These are phyloP conservation scores for Serilophus lunatus DNA, from an alignment of 2,113 vertebrate genomes.

Conservation along the genomic window DNA sequence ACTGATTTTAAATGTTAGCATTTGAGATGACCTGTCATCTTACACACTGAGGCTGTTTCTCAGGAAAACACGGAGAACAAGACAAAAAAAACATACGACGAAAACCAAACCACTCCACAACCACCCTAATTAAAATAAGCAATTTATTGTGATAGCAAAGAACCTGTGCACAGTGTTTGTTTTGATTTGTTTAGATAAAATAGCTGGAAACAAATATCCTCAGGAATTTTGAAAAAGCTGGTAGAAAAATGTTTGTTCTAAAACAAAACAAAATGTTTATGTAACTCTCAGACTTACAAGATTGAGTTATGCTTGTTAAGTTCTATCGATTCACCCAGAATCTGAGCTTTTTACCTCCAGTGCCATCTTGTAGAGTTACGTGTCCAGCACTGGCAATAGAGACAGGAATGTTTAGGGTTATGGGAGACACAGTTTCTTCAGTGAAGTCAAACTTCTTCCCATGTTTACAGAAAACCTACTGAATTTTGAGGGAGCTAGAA, in stretches of 20 bases:
- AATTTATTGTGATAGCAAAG: background rate
- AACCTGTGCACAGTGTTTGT: background rate
- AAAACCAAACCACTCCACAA: background rate
- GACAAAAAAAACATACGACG: background rate
- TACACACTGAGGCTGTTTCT: background rate
- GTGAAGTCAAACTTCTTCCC: background rate
- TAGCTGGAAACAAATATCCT: slow-evolving; percentile 17
- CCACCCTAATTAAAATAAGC: background rate
- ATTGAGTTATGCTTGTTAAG: background rate
- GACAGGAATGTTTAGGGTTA: background rate
- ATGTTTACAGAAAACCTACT: background rate
- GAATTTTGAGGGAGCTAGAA: background rate
- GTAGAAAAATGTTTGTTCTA: slow-evolving; percentile 3
- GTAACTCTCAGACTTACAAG: background rate
- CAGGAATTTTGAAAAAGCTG: background rate
- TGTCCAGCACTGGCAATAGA: background rate
- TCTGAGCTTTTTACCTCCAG: background rate
- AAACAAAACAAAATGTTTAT: background rate
- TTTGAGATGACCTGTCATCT: background rate
- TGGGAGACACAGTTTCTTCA: background rate
- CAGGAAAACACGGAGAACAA: background rate
- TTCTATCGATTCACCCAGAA: background rate
- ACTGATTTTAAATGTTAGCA: background rate
- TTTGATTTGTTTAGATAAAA: slow-evolving; percentile 32
- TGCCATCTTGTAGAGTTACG: background rate